Evolutionary conservation across 2,888 invertebrate genomes (phyloP), one percentile per base, ranked within the genome.

Genomic region (Napeogenes inachia): DNA sequence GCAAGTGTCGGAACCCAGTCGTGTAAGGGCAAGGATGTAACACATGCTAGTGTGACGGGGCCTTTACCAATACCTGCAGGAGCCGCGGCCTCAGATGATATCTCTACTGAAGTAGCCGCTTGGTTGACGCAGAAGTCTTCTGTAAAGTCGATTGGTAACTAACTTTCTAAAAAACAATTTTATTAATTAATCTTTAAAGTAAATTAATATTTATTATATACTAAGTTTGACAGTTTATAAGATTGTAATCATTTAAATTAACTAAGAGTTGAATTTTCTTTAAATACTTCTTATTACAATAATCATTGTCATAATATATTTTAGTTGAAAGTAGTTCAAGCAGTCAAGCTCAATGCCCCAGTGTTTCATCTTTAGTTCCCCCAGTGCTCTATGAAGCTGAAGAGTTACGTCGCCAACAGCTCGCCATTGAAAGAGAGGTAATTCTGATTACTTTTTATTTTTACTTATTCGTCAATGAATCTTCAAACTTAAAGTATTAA

Each of bases 351-450:
- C 60, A 71, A n/a, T 70, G 70, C 46, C 64, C 68, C 0, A 68
- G 67, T 47, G 57, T 63, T 5, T 65, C 78, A 0, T 71, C 77
- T 2, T 59, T 79, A 10, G 35, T 76, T 6, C 73, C 79, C 5
- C 81, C 84, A 0, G 79, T 75, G 1, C 79, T 78, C 5, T 73
- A 70, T 38, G 89, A 89, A 63, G 89, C 88, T 0, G 89, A 90
- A 54, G 87, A 89, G 55, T 70, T 90, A 13, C 76, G 87, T 4
- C 74, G 84, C 13, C 89, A 90, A 62, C 88, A 90, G 69, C 72
- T 89, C 4, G 90, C 87, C 13, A 89, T 90, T 42, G 90, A 90
- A 67, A 78, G 79, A 82, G 90, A 90, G 84, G 89, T 89, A 72
- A 56, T n/a, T 21, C 21, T 21, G 21, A 21, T 21, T 21, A 21